A percentile compares a stretch with the other conserved stretches of the same genome.
Evolutionary conservation across 2,888 invertebrate species (phyloP).

Genomic region (Acronicta aceris): DNA sequence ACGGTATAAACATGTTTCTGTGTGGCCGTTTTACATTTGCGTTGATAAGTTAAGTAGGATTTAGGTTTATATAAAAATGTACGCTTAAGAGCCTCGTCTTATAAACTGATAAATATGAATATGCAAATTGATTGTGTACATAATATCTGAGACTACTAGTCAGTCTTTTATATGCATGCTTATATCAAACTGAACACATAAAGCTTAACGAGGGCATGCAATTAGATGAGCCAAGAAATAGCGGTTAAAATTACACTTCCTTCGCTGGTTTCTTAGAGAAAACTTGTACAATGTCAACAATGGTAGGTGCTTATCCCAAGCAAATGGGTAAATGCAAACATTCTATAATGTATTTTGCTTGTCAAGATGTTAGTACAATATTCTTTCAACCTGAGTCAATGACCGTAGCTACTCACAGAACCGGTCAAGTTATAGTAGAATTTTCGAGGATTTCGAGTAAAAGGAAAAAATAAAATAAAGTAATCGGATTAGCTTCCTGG

Average conservation of each 20-base stretch:
- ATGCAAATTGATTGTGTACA: conserved; percentile 1
- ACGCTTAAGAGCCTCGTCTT: background rate
- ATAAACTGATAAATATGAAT: background rate
- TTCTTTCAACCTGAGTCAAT: conserved; percentile 27
- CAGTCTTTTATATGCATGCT: background rate
- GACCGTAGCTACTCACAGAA: conserved; percentile 31
- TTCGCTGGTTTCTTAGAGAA: conserved; percentile 34
- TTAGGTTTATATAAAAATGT: too few relatives aligned
- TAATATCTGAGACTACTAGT: background rate
- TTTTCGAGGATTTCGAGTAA: conserved; percentile 43
- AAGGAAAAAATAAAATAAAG: too few relatives aligned
- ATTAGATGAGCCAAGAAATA: conserved; percentile 40
- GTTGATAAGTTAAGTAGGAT: too few relatives aligned
- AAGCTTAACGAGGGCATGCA: conserved; percentile 39
- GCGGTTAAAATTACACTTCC: conserved; percentile 29
- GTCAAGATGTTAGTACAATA: conserved; percentile 21
- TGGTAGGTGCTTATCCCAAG: conserved; percentile 21
- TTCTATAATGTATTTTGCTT: conserved; percentile 33
- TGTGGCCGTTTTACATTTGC: too few relatives aligned
- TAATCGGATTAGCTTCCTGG: conserved; percentile 2
- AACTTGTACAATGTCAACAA: conserved; percentile 56
- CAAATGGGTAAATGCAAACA: conserved; percentile 38
- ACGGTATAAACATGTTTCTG: too few relatives aligned
- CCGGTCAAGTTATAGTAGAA: conserved; percentile 44
- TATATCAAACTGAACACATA: conserved; percentile 18